Conservation (phyloP, 2,113 vertebrate species). For the Vicugna pacos region DNA sequence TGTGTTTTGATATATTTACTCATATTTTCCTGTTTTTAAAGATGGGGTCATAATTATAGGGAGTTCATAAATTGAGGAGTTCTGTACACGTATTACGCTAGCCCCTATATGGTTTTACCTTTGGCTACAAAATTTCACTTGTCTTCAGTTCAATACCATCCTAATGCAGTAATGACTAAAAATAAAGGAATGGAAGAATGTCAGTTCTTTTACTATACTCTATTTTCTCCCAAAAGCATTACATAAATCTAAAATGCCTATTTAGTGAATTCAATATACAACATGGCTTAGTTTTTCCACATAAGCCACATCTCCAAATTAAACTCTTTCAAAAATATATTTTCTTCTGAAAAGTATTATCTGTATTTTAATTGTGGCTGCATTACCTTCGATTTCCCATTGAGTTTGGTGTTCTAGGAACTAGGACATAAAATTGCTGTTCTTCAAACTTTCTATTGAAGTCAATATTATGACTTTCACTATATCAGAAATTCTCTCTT, state of each 20-base stretch:
- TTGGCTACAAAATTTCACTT: background rate
- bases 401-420: slow-evolving; percentile 29
- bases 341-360: slow-evolving; percentile 25
- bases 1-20: background rate
- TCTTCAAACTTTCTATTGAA: slow-evolving; percentile 28
- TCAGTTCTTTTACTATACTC: background rate
- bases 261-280: background rate
- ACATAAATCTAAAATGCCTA: background rate
- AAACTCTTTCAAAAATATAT: background rate
- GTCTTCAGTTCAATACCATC: background rate
- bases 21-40: background rate
- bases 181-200: background rate
- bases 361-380: slow-evolving; percentile 24
- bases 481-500: slow-evolving; percentile 44
- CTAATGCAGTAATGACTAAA: slow-evolving; percentile 5
- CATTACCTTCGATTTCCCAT: background rate
- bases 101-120: background rate
- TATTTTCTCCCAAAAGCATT: background rate
- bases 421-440: slow-evolving; percentile 33
- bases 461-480: slow-evolving; percentile 58
- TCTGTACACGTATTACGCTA: background rate
- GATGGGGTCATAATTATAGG: background rate
- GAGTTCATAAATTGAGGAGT: background rate
- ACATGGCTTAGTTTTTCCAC: background rate
- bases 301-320: background rate